phyloP scores from a whole-genome alignment of 2,888 invertebrate genomes.

The Platycheirus albimanus region DNA sequence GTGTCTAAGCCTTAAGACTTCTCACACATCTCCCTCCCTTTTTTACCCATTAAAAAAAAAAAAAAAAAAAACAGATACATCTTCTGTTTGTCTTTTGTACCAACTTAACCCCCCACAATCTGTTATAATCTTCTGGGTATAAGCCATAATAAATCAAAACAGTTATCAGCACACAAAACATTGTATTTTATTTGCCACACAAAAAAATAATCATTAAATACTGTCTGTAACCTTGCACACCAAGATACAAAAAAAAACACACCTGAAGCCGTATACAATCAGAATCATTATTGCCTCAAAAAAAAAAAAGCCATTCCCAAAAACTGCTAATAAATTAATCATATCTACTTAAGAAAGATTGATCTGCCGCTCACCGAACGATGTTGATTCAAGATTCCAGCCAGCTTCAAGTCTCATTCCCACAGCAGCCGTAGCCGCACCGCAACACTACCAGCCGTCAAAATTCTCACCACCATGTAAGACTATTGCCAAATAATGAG shows the following conservation, averaged over 20 bases:
- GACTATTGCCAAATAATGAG: conserved; percentile 64
- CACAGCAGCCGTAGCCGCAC: too few relatives aligned
- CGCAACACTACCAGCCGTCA: conserved; percentile 11
- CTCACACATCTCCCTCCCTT: too few relatives aligned
- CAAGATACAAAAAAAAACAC: conserved; percentile 3
- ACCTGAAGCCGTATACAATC: conserved; percentile 27
- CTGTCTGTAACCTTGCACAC: neutral
- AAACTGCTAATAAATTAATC: conserved; percentile 55
- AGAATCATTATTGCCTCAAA: conserved; percentile 48
- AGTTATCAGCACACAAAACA: neutral
- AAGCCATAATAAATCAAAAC: neutral
- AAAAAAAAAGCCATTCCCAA: conserved; percentile 31
- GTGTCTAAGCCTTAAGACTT: too few relatives aligned
- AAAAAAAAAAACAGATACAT: too few relatives aligned
- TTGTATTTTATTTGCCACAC: neutral
- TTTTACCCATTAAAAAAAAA: too few relatives aligned
- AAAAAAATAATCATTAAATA: neutral
- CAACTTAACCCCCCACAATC: conserved; percentile 1
- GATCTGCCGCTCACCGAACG: conserved; percentile 22
- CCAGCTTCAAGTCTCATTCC: neutral
- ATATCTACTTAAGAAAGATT: conserved; percentile 43
- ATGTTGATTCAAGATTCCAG: neutral
- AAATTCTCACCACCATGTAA: conserved; percentile 37
- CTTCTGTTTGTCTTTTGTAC: conserved; percentile 8
- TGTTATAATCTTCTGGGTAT: conserved; percentile 4